Conservation (phyloP, 2,797 vertebrate species). For the Poecile montanus region DNA sequence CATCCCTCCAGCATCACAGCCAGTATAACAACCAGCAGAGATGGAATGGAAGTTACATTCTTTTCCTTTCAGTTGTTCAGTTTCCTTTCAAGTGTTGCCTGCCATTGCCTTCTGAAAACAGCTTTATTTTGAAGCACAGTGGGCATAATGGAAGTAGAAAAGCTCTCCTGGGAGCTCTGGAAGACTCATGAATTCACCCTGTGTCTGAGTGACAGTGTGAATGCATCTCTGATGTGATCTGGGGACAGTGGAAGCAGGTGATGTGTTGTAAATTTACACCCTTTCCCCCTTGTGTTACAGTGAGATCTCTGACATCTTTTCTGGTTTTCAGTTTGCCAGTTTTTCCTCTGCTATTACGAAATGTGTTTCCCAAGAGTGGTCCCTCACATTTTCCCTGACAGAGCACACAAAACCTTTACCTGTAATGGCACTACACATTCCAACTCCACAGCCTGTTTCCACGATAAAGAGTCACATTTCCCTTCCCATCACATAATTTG, state of each 20-base stretch:
- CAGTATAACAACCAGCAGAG: not conserved
- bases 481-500: not conserved
- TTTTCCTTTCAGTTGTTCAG: not conserved
- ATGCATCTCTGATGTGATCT: not conserved
- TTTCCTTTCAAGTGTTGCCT: not conserved
- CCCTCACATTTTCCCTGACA: not conserved
- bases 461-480: accelerated
- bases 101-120: not conserved
- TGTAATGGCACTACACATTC: not conserved
- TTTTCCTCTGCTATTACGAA: not conserved
- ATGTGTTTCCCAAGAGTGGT: not conserved
- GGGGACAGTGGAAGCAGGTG: not conserved
- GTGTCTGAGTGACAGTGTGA: not conserved
- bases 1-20: not conserved
- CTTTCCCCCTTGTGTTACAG: not conserved
- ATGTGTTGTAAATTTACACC: not conserved
- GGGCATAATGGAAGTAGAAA: not conserved
- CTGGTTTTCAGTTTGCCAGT: not conserved
- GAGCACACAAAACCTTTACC: not conserved
- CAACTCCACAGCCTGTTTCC: not conserved
- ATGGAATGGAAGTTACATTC: not conserved
- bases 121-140: not conserved
- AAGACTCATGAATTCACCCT: not conserved
- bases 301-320: not conserved
- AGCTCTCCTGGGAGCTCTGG: not conserved